Percentiles rank a stretch among this genome's conserved stretches.
Evolutionary conservation across 2,113 vertebrate genomes (phyloP).

Genomic region (Indicator maculatus): DNA sequence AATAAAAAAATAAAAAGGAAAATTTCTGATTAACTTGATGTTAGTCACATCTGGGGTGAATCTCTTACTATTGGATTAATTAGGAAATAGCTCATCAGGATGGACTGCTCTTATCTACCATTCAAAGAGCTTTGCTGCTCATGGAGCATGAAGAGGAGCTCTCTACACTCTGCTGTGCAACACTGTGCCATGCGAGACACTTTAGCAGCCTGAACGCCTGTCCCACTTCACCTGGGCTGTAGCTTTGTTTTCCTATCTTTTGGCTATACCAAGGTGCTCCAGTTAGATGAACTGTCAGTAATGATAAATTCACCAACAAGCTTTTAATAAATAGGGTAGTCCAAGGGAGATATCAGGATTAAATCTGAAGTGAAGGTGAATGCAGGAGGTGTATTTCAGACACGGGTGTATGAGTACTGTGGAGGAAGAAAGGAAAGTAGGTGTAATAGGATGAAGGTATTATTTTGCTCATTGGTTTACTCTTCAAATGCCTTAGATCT

Average conservation of each 20-base stretch:
- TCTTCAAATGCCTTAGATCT: not conserved
- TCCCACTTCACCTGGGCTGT: not conserved
- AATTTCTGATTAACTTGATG: not conserved
- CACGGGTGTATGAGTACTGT: not conserved
- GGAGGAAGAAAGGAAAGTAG: not conserved
- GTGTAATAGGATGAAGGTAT: not conserved
- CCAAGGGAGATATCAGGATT: not conserved
- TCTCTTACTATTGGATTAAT: not conserved
- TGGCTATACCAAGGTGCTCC: not conserved
- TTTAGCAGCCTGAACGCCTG: not conserved
- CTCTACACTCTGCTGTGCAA: rapidly evolving
- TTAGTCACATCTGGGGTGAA: rapidly evolving
- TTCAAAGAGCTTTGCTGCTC: not conserved
- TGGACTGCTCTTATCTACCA: not conserved
- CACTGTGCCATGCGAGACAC: rapidly evolving
- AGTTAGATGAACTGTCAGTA: not conserved
- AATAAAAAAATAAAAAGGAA: not conserved
- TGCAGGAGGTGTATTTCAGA: not conserved
- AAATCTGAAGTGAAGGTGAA: not conserved
- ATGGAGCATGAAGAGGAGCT: rapidly evolving
- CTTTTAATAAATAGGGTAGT: not conserved
- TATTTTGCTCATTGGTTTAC: not conserved
- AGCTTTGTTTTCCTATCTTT: not conserved
- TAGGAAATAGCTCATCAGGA: not conserved
- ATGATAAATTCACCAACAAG: not conserved